Conservation (phyloP, 2,888 invertebrate genomes). For the Sialis fuliginosa region DNA sequence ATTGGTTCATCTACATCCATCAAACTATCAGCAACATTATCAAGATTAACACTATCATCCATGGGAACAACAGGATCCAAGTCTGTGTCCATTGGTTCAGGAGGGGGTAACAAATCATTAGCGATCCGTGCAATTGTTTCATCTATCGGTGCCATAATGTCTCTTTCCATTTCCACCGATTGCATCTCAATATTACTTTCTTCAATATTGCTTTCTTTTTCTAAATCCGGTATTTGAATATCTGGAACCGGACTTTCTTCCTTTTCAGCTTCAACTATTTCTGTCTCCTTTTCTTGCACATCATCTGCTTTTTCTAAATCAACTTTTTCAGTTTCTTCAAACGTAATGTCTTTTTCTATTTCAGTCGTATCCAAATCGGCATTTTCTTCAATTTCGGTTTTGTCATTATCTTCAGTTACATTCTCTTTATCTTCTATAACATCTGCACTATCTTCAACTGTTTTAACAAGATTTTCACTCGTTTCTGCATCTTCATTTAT, state of each 20-base stretch:
- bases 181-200: neutral
- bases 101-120: neutral
- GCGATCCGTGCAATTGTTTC: neutral
- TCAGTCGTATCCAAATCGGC: neutral
- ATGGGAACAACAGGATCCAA: neutral
- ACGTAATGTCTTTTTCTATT: too few relatives aligned
- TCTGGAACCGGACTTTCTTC: conserved; percentile 1
- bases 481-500: conserved; percentile 1
- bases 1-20: too few relatives aligned
- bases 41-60: too few relatives aligned
- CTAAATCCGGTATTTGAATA: neutral
- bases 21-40: too few relatives aligned
- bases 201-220: neutral
- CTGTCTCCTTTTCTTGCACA: neutral
- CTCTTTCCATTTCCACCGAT: neutral
- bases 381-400: neutral
- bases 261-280: neutral
- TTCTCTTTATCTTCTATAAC: neutral
- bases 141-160: neutral
- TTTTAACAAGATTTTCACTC: neutral
- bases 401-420: conserved; percentile 1
- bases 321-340: too few relatives aligned
- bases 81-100: neutral
- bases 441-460: neutral
- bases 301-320: conserved; percentile 1